Evolutionary conservation across 2,888 invertebrate species (phyloP), one percentile per base, ranked within the genome.

Genomic region (Azorinus chamasolen): DNA sequence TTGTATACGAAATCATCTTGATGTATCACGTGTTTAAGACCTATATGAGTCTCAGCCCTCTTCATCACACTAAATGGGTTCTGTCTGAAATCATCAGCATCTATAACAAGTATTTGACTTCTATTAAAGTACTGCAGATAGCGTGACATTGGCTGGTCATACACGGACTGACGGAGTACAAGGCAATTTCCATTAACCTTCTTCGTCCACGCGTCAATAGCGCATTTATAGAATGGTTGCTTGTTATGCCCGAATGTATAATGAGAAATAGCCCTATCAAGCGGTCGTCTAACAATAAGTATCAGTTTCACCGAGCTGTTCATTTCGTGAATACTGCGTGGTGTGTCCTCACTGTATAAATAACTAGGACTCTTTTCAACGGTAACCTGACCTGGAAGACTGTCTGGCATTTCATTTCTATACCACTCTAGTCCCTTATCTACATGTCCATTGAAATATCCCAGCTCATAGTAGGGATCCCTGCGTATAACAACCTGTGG

Each of bases 331-430:
- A 99, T 97, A 80, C 99, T 95, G 93, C 97, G 97, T 10, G 99
- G 98, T 32, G 97, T 98, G 95, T 97, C 96, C 5, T 97, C 96
- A 70, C 97, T 97, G 46, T 98, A 97, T 94, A 99, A 99, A 94
- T 99, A 99, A 89, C 97, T 97, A 8, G 99, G 99, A 87, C 97
- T 98, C 94, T 99, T 99, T 93, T 99, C 99, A 88, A 98, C 97
- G 66, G 98, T 98, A 83, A 98, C 96, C 93, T 98, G 98, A 45
- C 97, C 97, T 80, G 96, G 95, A 93, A 96, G 97, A 18, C 58
- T 62, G 89, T 96, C 96, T 10, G 98, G 98, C 98, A 98, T 98
- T 93, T 97, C 96, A 45, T 88, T 83, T 10, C 87, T 72, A 69
- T 99, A 99, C 98, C 98, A 99, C 73, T 98, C 97, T 69, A 98